Conservation (phyloP, 2,113 vertebrate genomes). For the Callospermophilus lateralis region DNA sequence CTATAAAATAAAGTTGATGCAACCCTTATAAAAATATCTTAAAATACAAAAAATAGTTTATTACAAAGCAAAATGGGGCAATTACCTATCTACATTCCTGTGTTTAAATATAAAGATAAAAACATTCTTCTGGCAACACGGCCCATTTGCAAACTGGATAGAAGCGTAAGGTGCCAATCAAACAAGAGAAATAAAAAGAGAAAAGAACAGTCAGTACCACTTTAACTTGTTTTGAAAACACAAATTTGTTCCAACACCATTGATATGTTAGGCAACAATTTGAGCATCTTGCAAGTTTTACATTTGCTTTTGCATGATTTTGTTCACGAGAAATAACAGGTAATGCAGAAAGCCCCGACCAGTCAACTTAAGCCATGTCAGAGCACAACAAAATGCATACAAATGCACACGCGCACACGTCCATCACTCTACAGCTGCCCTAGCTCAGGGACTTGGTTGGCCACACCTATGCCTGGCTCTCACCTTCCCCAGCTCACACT, state of each 20-base stretch:
- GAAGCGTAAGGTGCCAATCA: background rate
- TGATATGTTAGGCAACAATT: background rate
- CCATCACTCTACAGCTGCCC: background rate
- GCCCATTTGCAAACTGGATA: conserved; percentile 65
- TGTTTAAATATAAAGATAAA: conserved; percentile 63
- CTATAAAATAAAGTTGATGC: conserved; percentile 45
- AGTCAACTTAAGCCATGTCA: fast-evolving
- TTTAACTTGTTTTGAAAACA: conserved; percentile 70
- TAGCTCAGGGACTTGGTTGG: no score
- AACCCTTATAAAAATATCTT: conserved; percentile 21
- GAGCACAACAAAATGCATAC: background rate
- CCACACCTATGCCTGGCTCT: background rate
- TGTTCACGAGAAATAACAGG: background rate
- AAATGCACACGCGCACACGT: background rate
- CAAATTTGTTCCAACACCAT: conserved; percentile 8
- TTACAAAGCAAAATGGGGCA: conserved; percentile 60
- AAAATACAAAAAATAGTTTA: background rate
- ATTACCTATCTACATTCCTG: conserved; percentile 55
- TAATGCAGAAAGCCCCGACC: background rate
- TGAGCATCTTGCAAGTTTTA: background rate
- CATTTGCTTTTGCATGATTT: background rate
- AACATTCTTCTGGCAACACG: conserved; percentile 47
- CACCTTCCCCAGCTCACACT: no score
- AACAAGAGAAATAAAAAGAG: conserved; percentile 59
- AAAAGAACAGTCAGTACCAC: conserved; percentile 60